These are phyloP conservation scores for Microcebus murinus DNA, from an alignment of 2,113 vertebrate genomes.

Conservation along the genomic window DNA sequence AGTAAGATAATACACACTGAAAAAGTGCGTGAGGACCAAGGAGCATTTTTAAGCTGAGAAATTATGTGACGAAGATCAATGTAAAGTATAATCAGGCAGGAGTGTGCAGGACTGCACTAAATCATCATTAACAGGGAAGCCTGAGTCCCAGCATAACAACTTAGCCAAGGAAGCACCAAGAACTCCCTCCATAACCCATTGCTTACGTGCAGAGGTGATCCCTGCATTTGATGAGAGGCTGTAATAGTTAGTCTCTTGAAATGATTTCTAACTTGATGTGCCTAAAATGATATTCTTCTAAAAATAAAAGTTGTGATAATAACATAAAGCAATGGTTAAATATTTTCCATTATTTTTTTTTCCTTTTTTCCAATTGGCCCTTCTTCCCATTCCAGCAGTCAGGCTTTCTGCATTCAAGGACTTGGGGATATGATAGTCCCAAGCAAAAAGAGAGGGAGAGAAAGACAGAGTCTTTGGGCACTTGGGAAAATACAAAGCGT, in stretches of 20 bases:
- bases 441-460: neutral
- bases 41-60: neutral
- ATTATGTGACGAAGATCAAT: neutral
- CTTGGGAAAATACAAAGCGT: neutral
- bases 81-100: neutral
- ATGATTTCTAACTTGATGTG: neutral
- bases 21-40: neutral
- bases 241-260: neutral
- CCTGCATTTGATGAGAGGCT: neutral
- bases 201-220: neutral
- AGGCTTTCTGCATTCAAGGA: neutral
- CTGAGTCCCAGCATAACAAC: neutral
- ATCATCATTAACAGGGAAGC: neutral
- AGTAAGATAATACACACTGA: neutral
- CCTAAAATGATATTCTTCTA: conserved; percentile 22
- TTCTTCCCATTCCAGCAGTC: neutral
- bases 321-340: neutral
- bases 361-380: neutral
- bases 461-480: neutral
- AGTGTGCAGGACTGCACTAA: neutral
- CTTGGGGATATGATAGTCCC: neutral
- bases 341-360: neutral
- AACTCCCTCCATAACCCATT: neutral
- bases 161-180: neutral
- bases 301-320: neutral